These are phyloP conservation scores for Alectoris magna DNA, from an alignment of 2,797 vertebrate species.

Conservation along the genomic window DNA sequence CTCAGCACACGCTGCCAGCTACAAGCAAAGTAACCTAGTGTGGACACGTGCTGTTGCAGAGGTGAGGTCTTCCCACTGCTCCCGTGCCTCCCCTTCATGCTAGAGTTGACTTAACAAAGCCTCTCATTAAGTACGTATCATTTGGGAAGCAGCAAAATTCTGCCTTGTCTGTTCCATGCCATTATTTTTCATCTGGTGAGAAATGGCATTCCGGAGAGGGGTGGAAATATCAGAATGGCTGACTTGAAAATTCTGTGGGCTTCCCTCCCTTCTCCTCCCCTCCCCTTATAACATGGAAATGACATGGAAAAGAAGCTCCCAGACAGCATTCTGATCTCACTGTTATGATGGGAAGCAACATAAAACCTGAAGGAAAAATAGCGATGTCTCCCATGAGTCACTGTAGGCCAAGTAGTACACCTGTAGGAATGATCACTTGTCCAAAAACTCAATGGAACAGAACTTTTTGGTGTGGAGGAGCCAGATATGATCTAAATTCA, in stretches of 20 bases:
- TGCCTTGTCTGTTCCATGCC: background rate
- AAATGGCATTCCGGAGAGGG: background rate
- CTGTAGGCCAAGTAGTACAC: background rate
- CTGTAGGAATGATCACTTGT: background rate
- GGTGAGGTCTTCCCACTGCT: background rate
- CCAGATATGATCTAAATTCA: background rate
- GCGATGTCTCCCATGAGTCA: background rate
- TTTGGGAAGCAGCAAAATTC: background rate
- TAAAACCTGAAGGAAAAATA: background rate
- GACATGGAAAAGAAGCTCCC: background rate
- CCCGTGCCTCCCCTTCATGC: background rate
- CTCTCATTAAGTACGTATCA: background rate
- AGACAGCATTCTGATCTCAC: background rate
- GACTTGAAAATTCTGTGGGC: too few species aligned
- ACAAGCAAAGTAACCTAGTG: background rate
- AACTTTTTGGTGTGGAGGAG: background rate
- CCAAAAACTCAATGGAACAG: background rate
- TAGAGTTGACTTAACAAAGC: background rate
- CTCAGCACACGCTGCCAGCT: background rate
- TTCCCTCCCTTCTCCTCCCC: background rate
- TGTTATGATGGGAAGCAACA: background rate
- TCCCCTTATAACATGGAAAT: background rate
- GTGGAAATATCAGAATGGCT: background rate
- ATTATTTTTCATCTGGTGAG: background rate
- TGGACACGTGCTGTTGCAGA: too few species aligned